Evolutionary conservation across 2,797 vertebrate species (phyloP).

Genomic region (Acropternis orthonyx): DNA sequence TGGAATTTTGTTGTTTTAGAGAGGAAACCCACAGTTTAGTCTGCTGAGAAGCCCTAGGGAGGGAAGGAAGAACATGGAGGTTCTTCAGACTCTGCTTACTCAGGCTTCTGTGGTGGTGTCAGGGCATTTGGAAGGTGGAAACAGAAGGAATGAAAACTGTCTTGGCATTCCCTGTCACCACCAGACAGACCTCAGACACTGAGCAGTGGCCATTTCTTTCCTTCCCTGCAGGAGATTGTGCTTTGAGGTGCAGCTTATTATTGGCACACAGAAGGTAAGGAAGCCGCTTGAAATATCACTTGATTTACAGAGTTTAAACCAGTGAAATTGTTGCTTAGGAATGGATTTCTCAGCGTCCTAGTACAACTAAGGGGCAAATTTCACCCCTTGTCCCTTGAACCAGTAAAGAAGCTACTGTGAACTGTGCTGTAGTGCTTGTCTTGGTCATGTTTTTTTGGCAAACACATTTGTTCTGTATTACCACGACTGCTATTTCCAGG

Average conservation of each 20-base stretch:
- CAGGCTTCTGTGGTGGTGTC: conserved; percentile 3
- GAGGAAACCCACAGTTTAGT: conserved; percentile 64
- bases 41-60: conserved; percentile 27
- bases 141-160: neutral
- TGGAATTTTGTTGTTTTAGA: conserved; percentile 1
- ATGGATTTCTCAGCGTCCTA: neutral
- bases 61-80: neutral
- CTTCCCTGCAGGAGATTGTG: neutral
- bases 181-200: fast-evolving
- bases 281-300: neutral
- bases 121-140: neutral
- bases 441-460: neutral
- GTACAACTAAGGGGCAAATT: neutral
- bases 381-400: neutral
- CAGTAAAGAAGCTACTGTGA: neutral
- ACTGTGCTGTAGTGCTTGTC: neutral
- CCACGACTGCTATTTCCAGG: conserved; percentile 10
- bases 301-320: neutral
- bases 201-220: neutral
- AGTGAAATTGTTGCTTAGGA: neutral
- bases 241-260: neutral
- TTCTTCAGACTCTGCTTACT: neutral
- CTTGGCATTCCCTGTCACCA: neutral
- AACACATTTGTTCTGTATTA: neutral
- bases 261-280: neutral